These are phyloP conservation scores for Engraulis encrasicolus DNA, from an alignment of 2,113 vertebrate genomes.

Conservation along the genomic window DNA sequence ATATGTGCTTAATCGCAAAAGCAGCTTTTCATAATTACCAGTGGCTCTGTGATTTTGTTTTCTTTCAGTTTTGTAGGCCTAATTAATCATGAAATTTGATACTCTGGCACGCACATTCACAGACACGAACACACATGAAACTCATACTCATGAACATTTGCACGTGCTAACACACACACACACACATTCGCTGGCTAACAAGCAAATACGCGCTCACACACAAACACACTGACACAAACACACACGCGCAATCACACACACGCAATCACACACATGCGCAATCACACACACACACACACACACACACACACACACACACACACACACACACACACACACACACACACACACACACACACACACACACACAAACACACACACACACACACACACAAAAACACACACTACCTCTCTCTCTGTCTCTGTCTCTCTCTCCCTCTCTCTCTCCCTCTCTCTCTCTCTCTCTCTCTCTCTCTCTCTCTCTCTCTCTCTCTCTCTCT, in stretches of 20 bases:
- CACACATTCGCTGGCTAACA: neutral
- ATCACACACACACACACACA: no score
- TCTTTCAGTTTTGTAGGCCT: conserved; percentile 26
- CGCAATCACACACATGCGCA: no score
- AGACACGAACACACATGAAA: neutral
- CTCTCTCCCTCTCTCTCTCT: no score
- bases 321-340: conserved; percentile 16
- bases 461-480: neutral
- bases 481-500: neutral
- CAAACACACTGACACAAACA: neutral
- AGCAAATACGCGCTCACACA: neutral
- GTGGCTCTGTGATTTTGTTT: conserved; percentile 32
- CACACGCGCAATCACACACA: neutral
- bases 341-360: no score
- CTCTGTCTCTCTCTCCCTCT: no score
- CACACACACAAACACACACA: conserved; percentile 60
- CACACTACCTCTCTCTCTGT: no score
- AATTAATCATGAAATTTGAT: neutral
- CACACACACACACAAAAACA: conserved; percentile 50
- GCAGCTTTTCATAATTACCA: conserved; percentile 32
- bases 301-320: no score
- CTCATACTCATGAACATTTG: neutral
- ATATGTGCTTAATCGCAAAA: neutral
- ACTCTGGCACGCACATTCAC: neutral
- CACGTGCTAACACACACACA: neutral